A percentile compares a stretch with the other conserved stretches of the same genome.
Conservation (phyloP, 2,113 vertebrate species). For the Dicentrarchus labrax region DNA sequence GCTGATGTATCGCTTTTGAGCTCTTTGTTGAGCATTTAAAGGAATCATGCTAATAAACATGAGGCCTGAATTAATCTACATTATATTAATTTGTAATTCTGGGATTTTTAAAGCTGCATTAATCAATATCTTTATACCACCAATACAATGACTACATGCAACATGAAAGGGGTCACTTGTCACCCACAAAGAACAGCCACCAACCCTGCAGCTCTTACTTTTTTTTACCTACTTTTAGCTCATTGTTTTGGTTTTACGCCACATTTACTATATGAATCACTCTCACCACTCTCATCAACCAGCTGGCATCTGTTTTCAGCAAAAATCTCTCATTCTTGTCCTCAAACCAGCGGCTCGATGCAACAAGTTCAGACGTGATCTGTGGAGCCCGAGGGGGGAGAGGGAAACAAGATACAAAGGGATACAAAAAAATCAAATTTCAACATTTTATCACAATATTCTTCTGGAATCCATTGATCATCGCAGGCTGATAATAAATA, state of each 20-base stretch:
- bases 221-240: conserved; percentile 27
- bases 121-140: neutral
- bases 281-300: neutral
- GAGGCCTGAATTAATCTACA: neutral
- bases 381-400: too few relatives aligned
- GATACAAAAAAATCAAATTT: neutral
- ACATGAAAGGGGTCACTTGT: neutral
- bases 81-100: neutral
- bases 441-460: neutral
- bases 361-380: conserved; percentile 22
- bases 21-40: too few relatives aligned
- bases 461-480: neutral
- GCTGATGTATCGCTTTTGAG: too few relatives aligned
- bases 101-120: neutral
- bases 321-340: neutral
- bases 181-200: neutral
- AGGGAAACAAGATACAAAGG: too few relatives aligned
- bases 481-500: neutral
- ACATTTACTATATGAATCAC: conserved; percentile 16
- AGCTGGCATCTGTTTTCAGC: conserved; percentile 19
- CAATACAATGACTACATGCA: neutral
- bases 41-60: too few relatives aligned
- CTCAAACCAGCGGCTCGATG: neutral
- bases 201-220: neutral
- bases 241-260: conserved; percentile 45